A percentile compares a stretch with the other conserved stretches of the same genome.
Evolutionary conservation across 1,140 invertebrate species (phyloP).

Genomic region (Anthonomus grandis): DNA sequence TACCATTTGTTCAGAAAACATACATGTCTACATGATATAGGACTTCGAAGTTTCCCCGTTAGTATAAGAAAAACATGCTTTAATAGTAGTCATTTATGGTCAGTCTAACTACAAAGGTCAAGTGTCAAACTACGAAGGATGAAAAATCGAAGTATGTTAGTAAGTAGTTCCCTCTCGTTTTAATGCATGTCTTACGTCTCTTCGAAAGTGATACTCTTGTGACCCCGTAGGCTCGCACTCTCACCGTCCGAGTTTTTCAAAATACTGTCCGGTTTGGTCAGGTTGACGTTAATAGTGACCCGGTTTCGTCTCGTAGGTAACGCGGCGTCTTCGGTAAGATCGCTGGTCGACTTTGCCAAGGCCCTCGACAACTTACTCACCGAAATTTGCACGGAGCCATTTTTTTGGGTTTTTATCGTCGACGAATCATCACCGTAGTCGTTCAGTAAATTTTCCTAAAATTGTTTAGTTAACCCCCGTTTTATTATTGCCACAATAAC

Average conservation of each 20-base stretch:
- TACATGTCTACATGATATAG: neutral
- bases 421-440: slow-evolving; percentile 18
- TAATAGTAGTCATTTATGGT: neutral
- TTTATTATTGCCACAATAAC: neutral
- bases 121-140: neutral
- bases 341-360: slow-evolving; percentile 45
- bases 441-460: slow-evolving; percentile 50
- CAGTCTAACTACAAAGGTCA: neutral
- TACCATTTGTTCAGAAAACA: neutral
- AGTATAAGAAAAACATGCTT: neutral
- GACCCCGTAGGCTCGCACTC: slow-evolving; percentile 19
- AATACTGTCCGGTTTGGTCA: slow-evolving; percentile 42
- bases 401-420: slow-evolving; percentile 46
- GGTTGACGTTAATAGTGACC: slow-evolving; percentile 41
- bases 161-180: slow-evolving; percentile 14
- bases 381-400: slow-evolving; percentile 53
- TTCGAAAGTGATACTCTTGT: slow-evolving; percentile 50
- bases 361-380: slow-evolving; percentile 51
- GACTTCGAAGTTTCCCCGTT: neutral
- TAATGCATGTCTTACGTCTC: slow-evolving; percentile 45
- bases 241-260: slow-evolving; percentile 42
- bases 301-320: slow-evolving; percentile 30
- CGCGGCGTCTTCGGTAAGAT: slow-evolving; percentile 27
- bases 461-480: slow-evolving; percentile 11
- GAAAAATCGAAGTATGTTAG: neutral